These are phyloP conservation scores for Drosophila quadrilineata DNA, from an alignment of 1,140 invertebrate species.

Conservation along the genomic window DNA sequence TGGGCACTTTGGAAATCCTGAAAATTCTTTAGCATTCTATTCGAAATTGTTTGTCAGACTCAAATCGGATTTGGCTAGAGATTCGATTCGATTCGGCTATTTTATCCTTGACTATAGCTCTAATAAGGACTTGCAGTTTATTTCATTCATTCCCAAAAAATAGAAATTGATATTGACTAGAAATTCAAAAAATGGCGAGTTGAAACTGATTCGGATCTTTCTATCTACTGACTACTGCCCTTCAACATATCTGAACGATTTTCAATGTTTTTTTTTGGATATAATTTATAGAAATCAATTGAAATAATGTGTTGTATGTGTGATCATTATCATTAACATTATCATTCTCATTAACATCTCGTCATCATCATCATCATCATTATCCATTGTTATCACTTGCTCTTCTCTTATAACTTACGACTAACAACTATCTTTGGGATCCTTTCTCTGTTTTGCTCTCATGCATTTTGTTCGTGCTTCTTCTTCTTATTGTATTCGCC, in stretches of 20 bases:
- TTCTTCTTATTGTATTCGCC: constrained; percentile 3
- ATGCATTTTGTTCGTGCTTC: constrained; percentile 28
- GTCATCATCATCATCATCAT: constrained; percentile 32
- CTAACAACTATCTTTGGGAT: constrained; percentile 76
- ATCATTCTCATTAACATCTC: constrained; percentile 24
- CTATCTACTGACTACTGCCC: too few relatives aligned
- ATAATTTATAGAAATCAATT: too few relatives aligned
- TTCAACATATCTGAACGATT: constrained; percentile 16
- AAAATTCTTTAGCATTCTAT: too few relatives aligned
- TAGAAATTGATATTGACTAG: too few relatives aligned
- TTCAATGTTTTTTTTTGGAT: too few relatives aligned
- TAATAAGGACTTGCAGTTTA: neutral
- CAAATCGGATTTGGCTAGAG: constrained; percentile 18
- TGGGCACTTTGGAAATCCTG: too few relatives aligned
- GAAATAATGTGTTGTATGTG: too few relatives aligned
- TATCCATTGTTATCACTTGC: constrained; percentile 66
- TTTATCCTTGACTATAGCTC: constrained; percentile 9
- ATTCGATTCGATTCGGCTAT: constrained; percentile 20
- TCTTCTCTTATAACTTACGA: constrained; percentile 70
- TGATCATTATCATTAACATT: constrained; percentile 36
- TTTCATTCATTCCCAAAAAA: too few relatives aligned
- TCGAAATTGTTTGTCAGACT: neutral
- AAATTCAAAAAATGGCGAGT: constrained; percentile 49
- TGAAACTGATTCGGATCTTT: constrained; percentile 13
- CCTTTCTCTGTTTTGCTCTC: constrained; percentile 51